Conservation (phyloP, 1,140 invertebrate species). For the Drosophila cardini region DNA sequence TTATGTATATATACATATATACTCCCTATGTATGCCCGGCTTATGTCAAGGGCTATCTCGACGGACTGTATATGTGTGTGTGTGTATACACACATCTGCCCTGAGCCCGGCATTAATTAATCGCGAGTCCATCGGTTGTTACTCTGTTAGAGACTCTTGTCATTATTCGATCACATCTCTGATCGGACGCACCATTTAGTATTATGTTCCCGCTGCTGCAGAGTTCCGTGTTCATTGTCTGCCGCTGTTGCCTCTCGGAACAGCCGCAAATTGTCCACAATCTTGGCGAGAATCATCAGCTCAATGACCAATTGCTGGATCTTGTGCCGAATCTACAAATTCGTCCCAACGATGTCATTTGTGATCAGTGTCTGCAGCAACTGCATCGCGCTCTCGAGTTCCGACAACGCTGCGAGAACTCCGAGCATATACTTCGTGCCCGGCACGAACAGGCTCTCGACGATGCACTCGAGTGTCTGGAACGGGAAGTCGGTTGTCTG, state of each 20-base stretch:
- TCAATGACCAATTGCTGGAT: conserved; percentile 51
- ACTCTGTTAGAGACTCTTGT: conserved; percentile 14
- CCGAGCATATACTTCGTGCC: conserved; percentile 59
- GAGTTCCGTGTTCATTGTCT: conserved; percentile 47
- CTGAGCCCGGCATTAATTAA: no score
- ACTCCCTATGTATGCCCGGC: background rate
- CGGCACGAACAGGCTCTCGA: conserved; percentile 71
- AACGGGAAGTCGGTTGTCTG: conserved; percentile 66
- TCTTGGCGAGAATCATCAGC: conserved; percentile 51
- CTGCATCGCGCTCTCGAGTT: conserved; percentile 67
- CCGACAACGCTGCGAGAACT: conserved; percentile 59
- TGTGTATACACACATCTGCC: no score
- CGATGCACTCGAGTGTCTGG: conserved; percentile 69
- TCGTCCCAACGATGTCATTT: conserved; percentile 66
- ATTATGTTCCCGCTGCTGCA: conserved; percentile 71
- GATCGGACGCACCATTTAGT: conserved; percentile 60
- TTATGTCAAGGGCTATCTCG: conserved; percentile 57
- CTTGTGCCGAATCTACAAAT: conserved; percentile 58
- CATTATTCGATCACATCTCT: conserved; percentile 41
- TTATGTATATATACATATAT: background rate
- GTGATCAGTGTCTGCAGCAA: conserved; percentile 62
- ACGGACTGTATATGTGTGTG: background rate
- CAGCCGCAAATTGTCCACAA: conserved; percentile 61
- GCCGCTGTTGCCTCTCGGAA: conserved; percentile 74
- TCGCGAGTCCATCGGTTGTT: background rate